phyloP scores from a whole-genome alignment of 2,797 vertebrate genomes.

The Sebastes glaucus region DNA sequence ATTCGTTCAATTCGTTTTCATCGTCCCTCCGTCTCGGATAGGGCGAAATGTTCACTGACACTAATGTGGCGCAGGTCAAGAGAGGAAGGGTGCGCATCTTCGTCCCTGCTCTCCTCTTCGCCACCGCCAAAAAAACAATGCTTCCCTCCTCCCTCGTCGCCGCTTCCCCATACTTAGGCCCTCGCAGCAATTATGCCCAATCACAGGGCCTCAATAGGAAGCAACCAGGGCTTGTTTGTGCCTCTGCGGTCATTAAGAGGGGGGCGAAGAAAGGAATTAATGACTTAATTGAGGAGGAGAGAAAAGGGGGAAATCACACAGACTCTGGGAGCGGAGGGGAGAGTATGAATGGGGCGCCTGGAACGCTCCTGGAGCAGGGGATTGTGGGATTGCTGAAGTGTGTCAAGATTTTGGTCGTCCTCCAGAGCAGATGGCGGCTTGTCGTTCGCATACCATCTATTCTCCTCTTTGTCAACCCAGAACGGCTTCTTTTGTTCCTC shows the following conservation, averaged over 20 bases:
- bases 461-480: constrained; percentile 98
- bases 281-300: constrained; percentile 99
- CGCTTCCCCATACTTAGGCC: constrained; percentile 88
- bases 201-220: constrained; percentile 98
- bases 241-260: constrained; percentile 96
- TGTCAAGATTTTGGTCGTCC: constrained; percentile 95
- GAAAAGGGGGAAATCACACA: constrained; percentile 89
- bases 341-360: constrained; percentile 90
- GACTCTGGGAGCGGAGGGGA: constrained; percentile 92
- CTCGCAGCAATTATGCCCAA: constrained; percentile 98
- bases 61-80: constrained; percentile 94
- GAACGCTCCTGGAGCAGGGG: constrained; percentile 94
- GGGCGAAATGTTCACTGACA: constrained; percentile 92
- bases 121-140: constrained; percentile 88
- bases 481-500: constrained; percentile 94
- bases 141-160: constrained; percentile 85
- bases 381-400: constrained; percentile 99
- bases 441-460: constrained; percentile 91
- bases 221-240: constrained; percentile 98
- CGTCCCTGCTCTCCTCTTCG: constrained; percentile 88
- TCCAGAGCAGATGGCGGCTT: constrained; percentile 99
- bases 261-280: constrained; percentile 99
- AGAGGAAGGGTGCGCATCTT: constrained; percentile 92
- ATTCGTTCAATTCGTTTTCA: constrained; percentile 85
- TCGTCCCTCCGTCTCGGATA: constrained; percentile 87